Evolutionary conservation across 92 coral and sea anemone species (phyloP), one percentile per base, ranked within the genome.

Genomic region (Hydrozoanthus gracilis): DNA sequence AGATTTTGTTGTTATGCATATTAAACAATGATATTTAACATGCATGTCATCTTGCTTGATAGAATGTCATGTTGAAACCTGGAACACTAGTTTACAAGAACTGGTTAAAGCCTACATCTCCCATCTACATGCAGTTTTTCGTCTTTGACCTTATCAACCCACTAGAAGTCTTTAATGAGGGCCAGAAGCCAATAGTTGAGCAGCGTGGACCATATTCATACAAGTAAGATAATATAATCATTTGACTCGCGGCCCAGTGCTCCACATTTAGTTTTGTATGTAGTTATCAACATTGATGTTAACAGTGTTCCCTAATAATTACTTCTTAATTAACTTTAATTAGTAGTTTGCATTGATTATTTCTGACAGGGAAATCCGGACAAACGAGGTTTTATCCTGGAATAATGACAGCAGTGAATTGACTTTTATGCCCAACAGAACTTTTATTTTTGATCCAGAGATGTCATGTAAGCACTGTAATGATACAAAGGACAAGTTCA

Each of bases 401-500:
- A 88, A 76, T 60, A 87, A 62, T 10, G 94, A 90, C 71, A 67
- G 85, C 3, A 88, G 92, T 75, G 88, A 92, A 35, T 91, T 96
- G 44, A 94, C 95, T 1, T 96, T 94, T 73, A 88, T 93, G 93
- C 93, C 94, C 75, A 90, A 92, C 73, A 92, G 95, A 86, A 88
- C 92, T 6, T 91, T 88, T 69, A 62, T 94, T 20, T 96, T 90
- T 93, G 99, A 96, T 76, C 95, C 96, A 6, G 94, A 90, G 54
- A 88, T 93, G 6, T 96, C 99, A 0, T 96, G 99, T 83, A 73
- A 83, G 9, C 89, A 88, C 54, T 96, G 99, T 47, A 91, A 89
- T 87, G 96, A 93, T 62, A 88, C 10, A 51, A 82, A 66, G 0
- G 99, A 96, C 79, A 45, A 13, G 0, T 79, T 96, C 77, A 92